A percentile compares a stretch with the other conserved stretches of the same genome.
Evolutionary conservation across 1,140 invertebrate species (phyloP).

Genomic region (Leptinotarsa defecta): DNA sequence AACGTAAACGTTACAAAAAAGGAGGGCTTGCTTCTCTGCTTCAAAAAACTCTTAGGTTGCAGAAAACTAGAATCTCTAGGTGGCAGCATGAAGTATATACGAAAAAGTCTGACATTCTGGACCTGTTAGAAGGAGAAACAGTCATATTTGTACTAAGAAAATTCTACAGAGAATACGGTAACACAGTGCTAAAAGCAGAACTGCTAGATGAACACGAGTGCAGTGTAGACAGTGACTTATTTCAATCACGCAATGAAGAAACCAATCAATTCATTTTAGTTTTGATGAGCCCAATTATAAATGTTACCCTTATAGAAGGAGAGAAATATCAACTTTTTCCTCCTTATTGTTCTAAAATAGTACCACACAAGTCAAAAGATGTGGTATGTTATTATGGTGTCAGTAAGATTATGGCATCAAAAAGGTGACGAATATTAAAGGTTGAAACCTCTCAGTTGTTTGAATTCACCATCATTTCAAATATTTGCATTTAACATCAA

Average conservation of each 20-base stretch:
- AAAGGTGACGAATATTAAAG: not conserved
- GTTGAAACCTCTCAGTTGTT: too few species aligned
- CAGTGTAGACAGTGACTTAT: not conserved
- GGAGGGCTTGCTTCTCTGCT: conserved; percentile 34
- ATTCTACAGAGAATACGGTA: conserved; percentile 29
- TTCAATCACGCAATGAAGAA: conserved; percentile 7
- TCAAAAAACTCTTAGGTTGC: conserved; percentile 33
- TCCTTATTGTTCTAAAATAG: conserved; percentile 25
- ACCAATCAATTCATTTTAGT: conserved; percentile 13
- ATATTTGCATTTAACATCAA: too few species aligned
- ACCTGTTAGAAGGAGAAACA: not conserved
- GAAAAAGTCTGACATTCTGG: conserved; percentile 28
- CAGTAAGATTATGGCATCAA: conserved; percentile 6
- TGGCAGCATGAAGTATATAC: conserved; percentile 42
- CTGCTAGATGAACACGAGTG: not conserved
- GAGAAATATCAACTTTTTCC: conserved; percentile 28
- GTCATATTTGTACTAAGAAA: conserved; percentile 20
- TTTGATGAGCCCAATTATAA: not conserved
- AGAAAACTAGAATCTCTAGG: conserved; percentile 31
- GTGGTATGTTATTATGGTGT: conserved; percentile 26
- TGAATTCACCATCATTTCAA: too few species aligned
- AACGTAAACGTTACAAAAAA: conserved; percentile 36
- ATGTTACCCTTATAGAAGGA: conserved; percentile 16
- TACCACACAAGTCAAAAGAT: conserved; percentile 19
- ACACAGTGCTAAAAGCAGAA: conserved; percentile 21